Conservation (phyloP, 1,140 invertebrate species). For the Adoxophyes honmai region DNA sequence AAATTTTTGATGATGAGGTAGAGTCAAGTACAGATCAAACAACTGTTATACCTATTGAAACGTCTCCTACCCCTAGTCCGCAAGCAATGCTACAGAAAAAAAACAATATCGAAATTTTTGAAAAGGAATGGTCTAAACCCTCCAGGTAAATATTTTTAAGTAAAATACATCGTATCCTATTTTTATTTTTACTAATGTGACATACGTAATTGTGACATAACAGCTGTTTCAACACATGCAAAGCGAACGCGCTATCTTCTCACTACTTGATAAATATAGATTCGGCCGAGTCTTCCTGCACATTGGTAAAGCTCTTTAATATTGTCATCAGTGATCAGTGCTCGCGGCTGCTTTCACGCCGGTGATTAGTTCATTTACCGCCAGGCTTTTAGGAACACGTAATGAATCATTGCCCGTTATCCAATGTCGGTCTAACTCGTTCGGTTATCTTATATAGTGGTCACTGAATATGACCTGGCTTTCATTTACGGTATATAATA, state of each 20-base stretch:
- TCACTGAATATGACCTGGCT: conserved; percentile 44
- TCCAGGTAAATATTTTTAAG: conserved; percentile 55
- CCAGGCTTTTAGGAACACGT: conserved; percentile 52
- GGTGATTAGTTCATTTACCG: conserved; percentile 68
- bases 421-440: conserved; percentile 26
- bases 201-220: conserved; percentile 59
- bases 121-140: conserved; percentile 65
- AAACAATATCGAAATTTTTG: conserved; percentile 36
- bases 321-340: conserved; percentile 71
- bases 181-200: conserved; percentile 23
- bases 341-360: conserved; percentile 66
- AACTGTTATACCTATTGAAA: conserved; percentile 51
- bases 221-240: conserved; percentile 54
- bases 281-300: conserved; percentile 61
- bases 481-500: conserved; percentile 35
- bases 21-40: conserved; percentile 45
- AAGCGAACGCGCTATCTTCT: conserved; percentile 65
- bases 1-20: conserved; percentile 64
- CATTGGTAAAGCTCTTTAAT: conserved; percentile 70
- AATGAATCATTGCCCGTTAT: conserved; percentile 39
- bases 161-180: conserved; percentile 20
- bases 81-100: conserved; percentile 37
- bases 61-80: conserved; percentile 56
- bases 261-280: conserved; percentile 69
- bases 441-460: conserved; percentile 27